These are phyloP conservation scores for Cancer borealis DNA, from an alignment of 2,888 invertebrate genomes.

Conservation along the genomic window DNA sequence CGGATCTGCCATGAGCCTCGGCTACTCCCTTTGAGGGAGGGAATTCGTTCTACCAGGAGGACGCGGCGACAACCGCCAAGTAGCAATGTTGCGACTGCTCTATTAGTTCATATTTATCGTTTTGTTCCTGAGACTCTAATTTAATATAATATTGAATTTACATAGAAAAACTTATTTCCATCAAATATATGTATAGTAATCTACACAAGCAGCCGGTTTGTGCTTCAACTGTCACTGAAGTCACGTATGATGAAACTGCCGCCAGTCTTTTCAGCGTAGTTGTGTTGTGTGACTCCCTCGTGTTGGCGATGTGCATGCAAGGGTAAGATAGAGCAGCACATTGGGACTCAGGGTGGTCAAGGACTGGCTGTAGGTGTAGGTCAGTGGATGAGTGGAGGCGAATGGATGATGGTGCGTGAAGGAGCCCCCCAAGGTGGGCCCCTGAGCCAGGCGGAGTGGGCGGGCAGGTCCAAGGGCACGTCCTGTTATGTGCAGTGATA, in stretches of 20 bases:
- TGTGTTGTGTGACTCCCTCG: not conserved
- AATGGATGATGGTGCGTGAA: conserved; percentile 15
- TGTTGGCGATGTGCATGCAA: not conserved
- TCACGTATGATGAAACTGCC: not conserved
- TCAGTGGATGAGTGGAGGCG: conserved; percentile 41
- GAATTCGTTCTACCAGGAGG: not conserved
- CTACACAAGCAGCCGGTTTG: not conserved
- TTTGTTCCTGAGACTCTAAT: not conserved
- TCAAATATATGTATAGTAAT: not conserved
- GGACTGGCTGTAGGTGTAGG: conserved; percentile 4
- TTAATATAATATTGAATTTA: not conserved
- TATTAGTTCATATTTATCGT: not conserved
- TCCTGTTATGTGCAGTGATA: conserved; percentile 24
- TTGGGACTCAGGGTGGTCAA: not conserved
- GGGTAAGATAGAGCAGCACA: not conserved
- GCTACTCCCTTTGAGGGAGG: not conserved
- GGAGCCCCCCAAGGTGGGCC: conserved; percentile 9
- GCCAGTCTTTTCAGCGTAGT: not conserved
- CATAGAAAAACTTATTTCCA: not conserved
- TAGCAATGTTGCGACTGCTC: not conserved
- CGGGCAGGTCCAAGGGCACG: conserved; percentile 35
- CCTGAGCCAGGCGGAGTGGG: conserved; percentile 21
- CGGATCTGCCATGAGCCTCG: not conserved
- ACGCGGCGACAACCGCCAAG: not conserved
- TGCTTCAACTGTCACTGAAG: not conserved